A percentile compares a stretch with the other conserved stretches of the same genome.
phyloP scores from a whole-genome alignment of 2,113 vertebrate genomes.

The Oceanodroma tethys region DNA sequence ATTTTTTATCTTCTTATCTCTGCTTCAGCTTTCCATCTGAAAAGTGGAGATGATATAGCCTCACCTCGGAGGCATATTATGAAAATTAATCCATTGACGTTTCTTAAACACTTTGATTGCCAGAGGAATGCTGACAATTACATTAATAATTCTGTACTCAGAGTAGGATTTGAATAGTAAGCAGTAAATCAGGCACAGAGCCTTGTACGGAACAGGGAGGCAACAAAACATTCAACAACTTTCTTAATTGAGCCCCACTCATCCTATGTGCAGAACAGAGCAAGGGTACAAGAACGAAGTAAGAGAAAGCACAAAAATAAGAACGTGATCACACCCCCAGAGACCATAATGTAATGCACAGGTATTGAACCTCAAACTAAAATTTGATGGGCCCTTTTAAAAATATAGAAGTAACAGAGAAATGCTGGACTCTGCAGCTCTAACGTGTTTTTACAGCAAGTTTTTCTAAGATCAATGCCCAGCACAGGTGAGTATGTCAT shows the following conservation, averaged over 20 bases:
- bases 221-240: not conserved
- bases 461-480: not conserved
- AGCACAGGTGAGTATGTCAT: not conserved
- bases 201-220: not conserved
- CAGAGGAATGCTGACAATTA: conserved; percentile 39
- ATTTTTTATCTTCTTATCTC: conserved; percentile 25
- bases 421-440: not conserved
- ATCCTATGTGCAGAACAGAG: not conserved
- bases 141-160: conserved; percentile 24
- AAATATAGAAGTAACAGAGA: not conserved
- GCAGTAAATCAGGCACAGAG: not conserved
- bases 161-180: conserved; percentile 32
- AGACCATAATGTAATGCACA: not conserved
- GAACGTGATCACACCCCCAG: not conserved
- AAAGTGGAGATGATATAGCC: not conserved
- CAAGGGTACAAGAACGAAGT: not conserved
- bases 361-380: not conserved
- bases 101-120: conserved; percentile 17
- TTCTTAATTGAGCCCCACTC: not conserved
- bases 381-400: not conserved
- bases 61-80: conserved; percentile 11
- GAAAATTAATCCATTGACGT: conserved; percentile 39
- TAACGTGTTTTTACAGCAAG: not conserved
- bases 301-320: not conserved
- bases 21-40: conserved; percentile 26